A percentile compares a stretch with the other conserved stretches of the same genome.
phyloP scores from a whole-genome alignment of 2,113 vertebrate species.

The Tonatia bakeri region DNA sequence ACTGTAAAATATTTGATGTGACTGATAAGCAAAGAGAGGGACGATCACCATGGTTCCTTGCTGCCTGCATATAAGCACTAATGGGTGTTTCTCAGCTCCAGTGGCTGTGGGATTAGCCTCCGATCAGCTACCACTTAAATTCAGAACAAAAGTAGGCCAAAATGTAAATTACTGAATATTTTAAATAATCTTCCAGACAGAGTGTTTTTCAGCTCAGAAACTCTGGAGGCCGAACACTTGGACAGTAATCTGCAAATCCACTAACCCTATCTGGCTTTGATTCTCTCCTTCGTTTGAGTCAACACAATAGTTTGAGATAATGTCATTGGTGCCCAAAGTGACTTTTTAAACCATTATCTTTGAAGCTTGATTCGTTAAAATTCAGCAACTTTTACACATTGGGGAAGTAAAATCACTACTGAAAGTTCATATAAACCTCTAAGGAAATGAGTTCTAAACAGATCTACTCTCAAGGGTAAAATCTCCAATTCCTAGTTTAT shows the following conservation, averaged over 20 bases:
- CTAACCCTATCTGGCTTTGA: conserved; percentile 18
- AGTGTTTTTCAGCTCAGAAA: neutral
- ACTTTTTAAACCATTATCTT: conserved; percentile 44
- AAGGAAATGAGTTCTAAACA: neutral
- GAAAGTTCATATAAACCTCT: conserved; percentile 1
- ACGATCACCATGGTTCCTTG: neutral
- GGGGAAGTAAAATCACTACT: conserved; percentile 2
- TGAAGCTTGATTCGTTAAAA: neutral
- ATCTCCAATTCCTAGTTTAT: neutral
- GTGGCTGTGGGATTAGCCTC: neutral
- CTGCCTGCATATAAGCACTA: neutral
- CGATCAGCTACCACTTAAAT: neutral
- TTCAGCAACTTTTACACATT: neutral
- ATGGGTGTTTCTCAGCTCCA: neutral
- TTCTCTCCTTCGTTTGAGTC: neutral
- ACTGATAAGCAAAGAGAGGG: neutral
- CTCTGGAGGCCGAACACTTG: neutral
- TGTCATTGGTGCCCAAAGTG: neutral
- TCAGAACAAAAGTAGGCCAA: conserved; percentile 11
- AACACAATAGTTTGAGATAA: neutral
- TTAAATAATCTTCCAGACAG: neutral
- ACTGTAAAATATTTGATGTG: neutral
- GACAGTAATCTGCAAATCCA: conserved; percentile 14
- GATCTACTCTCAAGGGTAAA: neutral
- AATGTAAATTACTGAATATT: conserved; percentile 24